These are phyloP conservation scores for Acheta domesticus DNA, from an alignment of 2,888 invertebrate species.

Conservation along the genomic window DNA sequence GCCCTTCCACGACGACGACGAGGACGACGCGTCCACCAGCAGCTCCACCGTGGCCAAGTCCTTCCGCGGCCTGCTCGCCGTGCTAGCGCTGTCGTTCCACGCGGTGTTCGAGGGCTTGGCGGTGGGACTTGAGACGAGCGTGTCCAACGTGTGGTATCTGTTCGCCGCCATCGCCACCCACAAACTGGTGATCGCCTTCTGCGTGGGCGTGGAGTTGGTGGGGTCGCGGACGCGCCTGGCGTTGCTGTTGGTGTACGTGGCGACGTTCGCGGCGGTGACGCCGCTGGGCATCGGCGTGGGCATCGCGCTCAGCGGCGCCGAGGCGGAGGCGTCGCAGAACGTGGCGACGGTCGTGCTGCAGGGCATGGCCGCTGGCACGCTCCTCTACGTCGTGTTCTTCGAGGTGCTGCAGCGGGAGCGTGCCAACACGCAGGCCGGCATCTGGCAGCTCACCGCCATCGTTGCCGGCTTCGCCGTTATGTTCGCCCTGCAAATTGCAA, in stretches of 20 bases:
- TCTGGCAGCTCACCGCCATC: constrained; percentile 56
- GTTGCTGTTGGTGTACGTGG: constrained; percentile 56
- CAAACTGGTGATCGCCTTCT: constrained; percentile 64
- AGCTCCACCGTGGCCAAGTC: constrained; percentile 41
- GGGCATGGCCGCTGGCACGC: constrained; percentile 73
- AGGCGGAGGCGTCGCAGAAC: constrained; percentile 43
- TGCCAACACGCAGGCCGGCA: constrained; percentile 56
- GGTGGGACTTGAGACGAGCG: constrained; percentile 70
- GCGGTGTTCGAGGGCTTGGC: constrained; percentile 83
- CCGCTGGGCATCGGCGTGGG: constrained; percentile 67
- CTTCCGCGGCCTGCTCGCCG: constrained; percentile 71
- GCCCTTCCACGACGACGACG: constrained; percentile 32
- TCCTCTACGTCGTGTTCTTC: constrained; percentile 77
- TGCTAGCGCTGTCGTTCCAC: constrained; percentile 79
- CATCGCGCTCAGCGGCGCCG: constrained; percentile 52
- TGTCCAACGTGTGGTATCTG: constrained; percentile 60
- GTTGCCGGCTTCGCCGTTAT: constrained; percentile 57
- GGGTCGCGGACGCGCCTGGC: constrained; percentile 51
- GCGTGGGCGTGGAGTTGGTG: constrained; percentile 62
- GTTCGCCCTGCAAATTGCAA: constrained; percentile 50
- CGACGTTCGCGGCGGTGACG: constrained; percentile 63
- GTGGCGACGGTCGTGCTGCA: constrained; percentile 56
- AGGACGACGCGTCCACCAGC: constrained; percentile 30
- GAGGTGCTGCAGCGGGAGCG: constrained; percentile 73
- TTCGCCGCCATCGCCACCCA: constrained; percentile 65